Conservation (phyloP, 2,797 vertebrate genomes). For the Hylomyscus alleni region DNA sequence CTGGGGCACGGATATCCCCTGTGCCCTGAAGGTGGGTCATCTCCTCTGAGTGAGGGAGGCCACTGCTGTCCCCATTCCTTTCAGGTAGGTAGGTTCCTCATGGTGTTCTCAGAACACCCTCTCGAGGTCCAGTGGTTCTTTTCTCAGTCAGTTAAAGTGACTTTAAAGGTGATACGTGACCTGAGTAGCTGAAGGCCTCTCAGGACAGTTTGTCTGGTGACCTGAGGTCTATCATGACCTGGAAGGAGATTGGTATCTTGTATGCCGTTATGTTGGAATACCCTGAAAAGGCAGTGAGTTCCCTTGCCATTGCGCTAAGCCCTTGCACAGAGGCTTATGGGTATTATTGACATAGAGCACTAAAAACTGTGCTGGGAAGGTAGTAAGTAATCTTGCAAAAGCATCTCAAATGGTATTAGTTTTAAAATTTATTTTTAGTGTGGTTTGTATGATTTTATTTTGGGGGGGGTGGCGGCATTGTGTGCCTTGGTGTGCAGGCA, state of each 20-base stretch:
- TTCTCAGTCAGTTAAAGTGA: slow-evolving; percentile 21
- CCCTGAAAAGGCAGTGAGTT: neutral
- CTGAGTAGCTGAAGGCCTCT: neutral
- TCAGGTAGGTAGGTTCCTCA: slow-evolving; percentile 23
- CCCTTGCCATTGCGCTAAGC: neutral
- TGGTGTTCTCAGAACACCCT: neutral
- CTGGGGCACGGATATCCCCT: neutral
- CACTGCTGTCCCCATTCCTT: neutral
- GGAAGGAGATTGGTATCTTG: neutral
- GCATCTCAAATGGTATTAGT: slow-evolving; percentile 23
- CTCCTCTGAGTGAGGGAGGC: no score
- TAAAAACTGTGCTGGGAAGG: neutral
- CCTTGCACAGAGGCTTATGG: neutral
- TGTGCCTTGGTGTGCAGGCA: neutral
- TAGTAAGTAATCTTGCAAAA: neutral
- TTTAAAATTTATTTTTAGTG: neutral
- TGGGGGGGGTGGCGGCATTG: neutral
- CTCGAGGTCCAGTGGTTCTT: neutral
- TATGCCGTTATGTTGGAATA: neutral
- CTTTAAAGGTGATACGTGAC: neutral
- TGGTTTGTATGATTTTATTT: neutral
- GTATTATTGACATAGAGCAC: neutral
- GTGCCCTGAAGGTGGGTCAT: neutral
- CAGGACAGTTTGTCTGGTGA: neutral
- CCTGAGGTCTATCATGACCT: neutral